Conservation (phyloP, 1,140 invertebrate genomes). For the Anagrus nilaparvatae region DNA sequence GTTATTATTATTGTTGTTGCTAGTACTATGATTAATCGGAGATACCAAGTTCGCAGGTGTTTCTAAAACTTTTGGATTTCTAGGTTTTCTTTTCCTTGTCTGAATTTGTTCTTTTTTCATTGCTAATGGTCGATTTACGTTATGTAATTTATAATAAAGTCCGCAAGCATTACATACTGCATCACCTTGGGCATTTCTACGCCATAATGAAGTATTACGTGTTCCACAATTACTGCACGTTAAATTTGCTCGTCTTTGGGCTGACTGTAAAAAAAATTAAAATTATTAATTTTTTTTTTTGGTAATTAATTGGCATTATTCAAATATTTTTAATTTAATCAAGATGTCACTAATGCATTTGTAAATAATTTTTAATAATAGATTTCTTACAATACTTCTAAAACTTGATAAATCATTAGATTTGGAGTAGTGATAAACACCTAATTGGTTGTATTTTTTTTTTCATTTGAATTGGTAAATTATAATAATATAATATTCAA, state of each 20-base stretch:
- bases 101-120: slow-evolving; percentile 97
- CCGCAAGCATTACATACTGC: slow-evolving; percentile 93
- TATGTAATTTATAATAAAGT: slow-evolving; percentile 86
- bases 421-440: no score
- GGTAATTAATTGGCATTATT: no score
- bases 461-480: no score
- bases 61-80: slow-evolving; percentile 45
- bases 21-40: slow-evolving; percentile 23
- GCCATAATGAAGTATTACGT: slow-evolving; percentile 78
- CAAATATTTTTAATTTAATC: no score
- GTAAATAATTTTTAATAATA: no score
- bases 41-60: slow-evolving; percentile 19
- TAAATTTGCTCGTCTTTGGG: slow-evolving; percentile 67
- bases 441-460: no score
- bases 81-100: slow-evolving; percentile 85
- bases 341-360: no score
- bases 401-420: no score
- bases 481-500: no score
- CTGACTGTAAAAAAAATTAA: slow-evolving; percentile 32
- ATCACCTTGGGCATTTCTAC: slow-evolving; percentile 75
- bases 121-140: slow-evolving; percentile 71
- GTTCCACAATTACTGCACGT: slow-evolving; percentile 88
- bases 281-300: slow-evolving; percentile 2
- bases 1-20: slow-evolving; percentile 28
- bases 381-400: no score